A percentile compares a stretch with the other conserved stretches of the same genome.
These are phyloP conservation scores for Drosophila trapezifrons DNA, from an alignment of 1,140 invertebrate species.

Conservation along the genomic window DNA sequence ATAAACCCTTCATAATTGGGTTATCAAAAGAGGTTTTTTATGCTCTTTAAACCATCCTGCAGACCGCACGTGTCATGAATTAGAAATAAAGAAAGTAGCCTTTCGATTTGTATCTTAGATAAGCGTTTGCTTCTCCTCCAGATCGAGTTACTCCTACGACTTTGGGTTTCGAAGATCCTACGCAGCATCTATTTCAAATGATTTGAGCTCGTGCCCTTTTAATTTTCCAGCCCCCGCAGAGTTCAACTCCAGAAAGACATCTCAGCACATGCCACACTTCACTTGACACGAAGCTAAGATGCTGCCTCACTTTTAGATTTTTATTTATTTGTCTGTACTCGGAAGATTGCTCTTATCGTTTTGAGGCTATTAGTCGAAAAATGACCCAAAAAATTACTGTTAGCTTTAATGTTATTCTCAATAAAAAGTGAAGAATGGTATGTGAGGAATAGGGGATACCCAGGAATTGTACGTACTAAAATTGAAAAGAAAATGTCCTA, in stretches of 20 bases:
- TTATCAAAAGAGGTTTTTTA: not conserved
- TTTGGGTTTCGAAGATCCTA: conserved; percentile 23
- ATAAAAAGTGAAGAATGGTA: conserved; percentile 1
- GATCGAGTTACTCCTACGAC: conserved; percentile 19
- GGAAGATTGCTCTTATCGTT: conserved; percentile 55
- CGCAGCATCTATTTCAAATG: conserved; percentile 20
- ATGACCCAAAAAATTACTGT: conserved; percentile 68
- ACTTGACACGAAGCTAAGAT: conserved; percentile 55
- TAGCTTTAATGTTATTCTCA: conserved; percentile 15
- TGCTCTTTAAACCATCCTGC: not conserved
- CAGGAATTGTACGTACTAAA: too few relatives aligned
- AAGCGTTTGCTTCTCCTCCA: conserved; percentile 3
- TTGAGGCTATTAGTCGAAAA: conserved; percentile 58
- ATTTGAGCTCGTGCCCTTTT: conserved; percentile 27
- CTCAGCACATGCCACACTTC: conserved; percentile 71
- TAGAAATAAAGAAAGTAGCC: conserved; percentile 13
- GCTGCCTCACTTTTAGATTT: conserved; percentile 27
- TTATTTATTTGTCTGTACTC: conserved; percentile 24
- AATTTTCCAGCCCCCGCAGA: conserved; percentile 43
- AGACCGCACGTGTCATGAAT: conserved; percentile 21
- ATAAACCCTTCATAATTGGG: not conserved
- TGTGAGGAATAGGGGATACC: not conserved
- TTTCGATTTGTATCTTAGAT: conserved; percentile 14
- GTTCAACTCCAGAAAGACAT: conserved; percentile 43
- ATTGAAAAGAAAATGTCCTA: too few relatives aligned